These are phyloP conservation scores for Slavum lentiscoides DNA, from an alignment of 2,888 invertebrate species.

Conservation along the genomic window DNA sequence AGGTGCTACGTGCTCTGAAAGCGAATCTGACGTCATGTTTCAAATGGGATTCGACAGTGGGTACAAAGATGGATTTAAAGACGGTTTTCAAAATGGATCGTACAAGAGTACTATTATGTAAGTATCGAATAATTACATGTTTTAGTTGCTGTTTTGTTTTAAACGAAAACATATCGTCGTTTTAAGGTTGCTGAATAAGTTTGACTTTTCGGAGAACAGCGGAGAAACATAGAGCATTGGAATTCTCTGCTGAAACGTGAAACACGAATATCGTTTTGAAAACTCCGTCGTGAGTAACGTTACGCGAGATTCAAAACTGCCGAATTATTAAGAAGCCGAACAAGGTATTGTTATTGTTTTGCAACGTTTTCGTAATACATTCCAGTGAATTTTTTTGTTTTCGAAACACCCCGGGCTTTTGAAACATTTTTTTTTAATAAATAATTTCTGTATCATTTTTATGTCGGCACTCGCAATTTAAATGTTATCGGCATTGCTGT, in stretches of 20 bases:
- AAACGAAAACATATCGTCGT: not conserved
- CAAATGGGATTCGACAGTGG: slow-evolving; percentile 47
- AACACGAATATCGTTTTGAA: not conserved
- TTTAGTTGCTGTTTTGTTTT: slow-evolving; percentile 5
- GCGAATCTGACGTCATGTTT: slow-evolving; percentile 24
- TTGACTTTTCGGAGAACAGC: slow-evolving; percentile 5
- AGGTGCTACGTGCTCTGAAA: slow-evolving; percentile 19
- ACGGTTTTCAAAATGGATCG: slow-evolving; percentile 27
- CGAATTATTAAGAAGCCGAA: not conserved
- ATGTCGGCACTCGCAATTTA: not conserved
- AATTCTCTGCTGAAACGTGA: not conserved
- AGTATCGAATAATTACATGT: not conserved
- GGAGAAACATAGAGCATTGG: slow-evolving; percentile 1
- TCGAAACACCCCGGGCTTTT: not conserved
- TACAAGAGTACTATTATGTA: slow-evolving; percentile 40
- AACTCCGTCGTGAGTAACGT: not conserved
- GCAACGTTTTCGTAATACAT: not conserved
- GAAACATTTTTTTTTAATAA: not conserved
- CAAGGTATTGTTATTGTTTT: not conserved
- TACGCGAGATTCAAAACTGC: not conserved
- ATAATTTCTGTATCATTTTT: not conserved
- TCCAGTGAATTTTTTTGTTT: not conserved
- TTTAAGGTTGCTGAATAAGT: slow-evolving; percentile 32
- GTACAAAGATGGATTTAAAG: slow-evolving; percentile 22
- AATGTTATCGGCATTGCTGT: not conserved